These are phyloP conservation scores for Thalassoma bifasciatum DNA, from an alignment of 2,113 vertebrate species.

Conservation along the genomic window DNA sequence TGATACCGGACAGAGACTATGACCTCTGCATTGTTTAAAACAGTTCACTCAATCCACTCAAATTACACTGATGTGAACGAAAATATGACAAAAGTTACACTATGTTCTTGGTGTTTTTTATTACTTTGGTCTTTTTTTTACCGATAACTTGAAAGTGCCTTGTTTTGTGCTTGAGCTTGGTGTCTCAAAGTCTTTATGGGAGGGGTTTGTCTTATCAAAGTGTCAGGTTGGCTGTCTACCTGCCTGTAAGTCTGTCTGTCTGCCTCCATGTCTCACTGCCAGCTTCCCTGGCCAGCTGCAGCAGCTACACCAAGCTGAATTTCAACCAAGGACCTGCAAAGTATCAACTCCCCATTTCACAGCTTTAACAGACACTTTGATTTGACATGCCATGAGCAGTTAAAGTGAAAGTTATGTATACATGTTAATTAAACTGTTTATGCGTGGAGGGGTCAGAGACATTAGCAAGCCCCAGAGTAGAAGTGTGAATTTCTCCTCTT, in stretches of 20 bases:
- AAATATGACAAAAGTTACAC: too few species aligned
- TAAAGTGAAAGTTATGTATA: slow-evolving; percentile 87
- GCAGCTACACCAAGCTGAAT: slow-evolving; percentile 68
- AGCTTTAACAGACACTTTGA: slow-evolving; percentile 90
- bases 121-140: slow-evolving; percentile 21
- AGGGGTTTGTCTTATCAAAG: slow-evolving; percentile 60
- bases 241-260: slow-evolving; percentile 62
- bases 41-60: not conserved
- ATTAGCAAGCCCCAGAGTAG: slow-evolving; percentile 90
- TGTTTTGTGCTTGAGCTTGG: slow-evolving; percentile 4
- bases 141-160: not conserved
- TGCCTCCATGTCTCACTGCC: slow-evolving; percentile 55
- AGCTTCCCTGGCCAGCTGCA: slow-evolving; percentile 74
- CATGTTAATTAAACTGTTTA: slow-evolving; percentile 95
- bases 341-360: slow-evolving; percentile 87
- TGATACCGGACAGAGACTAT: slow-evolving; percentile 7
- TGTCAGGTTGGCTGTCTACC: slow-evolving; percentile 59
- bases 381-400: slow-evolving; percentile 88
- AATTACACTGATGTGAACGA: not conserved
- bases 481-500: slow-evolving; percentile 85
- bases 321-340: slow-evolving; percentile 86
- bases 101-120: not conserved
- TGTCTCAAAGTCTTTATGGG: slow-evolving; percentile 46
- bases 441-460: slow-evolving; percentile 90
- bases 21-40: not conserved